Evolutionary conservation across 2,888 invertebrate species (phyloP).

Genomic region (Lypha dubia): DNA sequence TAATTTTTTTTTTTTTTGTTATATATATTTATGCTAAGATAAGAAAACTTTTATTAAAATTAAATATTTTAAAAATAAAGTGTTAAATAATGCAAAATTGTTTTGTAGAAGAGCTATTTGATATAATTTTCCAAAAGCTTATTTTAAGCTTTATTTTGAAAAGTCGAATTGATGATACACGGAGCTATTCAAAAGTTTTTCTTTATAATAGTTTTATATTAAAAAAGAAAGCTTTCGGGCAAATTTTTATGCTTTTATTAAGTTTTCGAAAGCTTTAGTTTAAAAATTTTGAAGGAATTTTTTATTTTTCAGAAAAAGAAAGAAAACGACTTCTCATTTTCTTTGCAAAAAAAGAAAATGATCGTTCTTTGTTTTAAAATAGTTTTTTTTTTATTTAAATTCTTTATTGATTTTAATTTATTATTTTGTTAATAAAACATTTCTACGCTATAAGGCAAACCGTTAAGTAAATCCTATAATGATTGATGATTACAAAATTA

Average conservation of each 20-base stretch:
- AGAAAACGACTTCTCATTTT: slow-evolving; percentile 19
- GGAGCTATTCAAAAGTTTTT: too few species aligned
- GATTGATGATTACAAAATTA: slow-evolving; percentile 67
- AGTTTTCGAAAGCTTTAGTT: slow-evolving; percentile 21
- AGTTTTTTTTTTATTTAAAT: slow-evolving; percentile 27
- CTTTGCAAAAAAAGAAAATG: too few species aligned
- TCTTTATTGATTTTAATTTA: slow-evolving; percentile 28
- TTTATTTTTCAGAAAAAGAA: slow-evolving; percentile 17
- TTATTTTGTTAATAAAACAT: slow-evolving; percentile 60
- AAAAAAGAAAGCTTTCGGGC: too few species aligned
- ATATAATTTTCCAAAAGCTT: not conserved
- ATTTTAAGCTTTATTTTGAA: slow-evolving; percentile 13
- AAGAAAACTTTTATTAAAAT: slow-evolving; percentile 44
- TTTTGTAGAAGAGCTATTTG: slow-evolving; percentile 20
- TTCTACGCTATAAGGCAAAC: slow-evolving; percentile 72
- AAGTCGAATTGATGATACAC: slow-evolving; percentile 3
- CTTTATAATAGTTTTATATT: too few species aligned
- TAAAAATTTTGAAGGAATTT: slow-evolving; percentile 11
- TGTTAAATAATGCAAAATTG: slow-evolving; percentile 66
- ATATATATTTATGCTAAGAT: too few species aligned
- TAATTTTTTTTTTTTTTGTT: slow-evolving; percentile 52
- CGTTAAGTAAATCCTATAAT: slow-evolving; percentile 68
- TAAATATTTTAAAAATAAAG: slow-evolving; percentile 54
- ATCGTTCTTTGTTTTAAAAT: slow-evolving; percentile 38
- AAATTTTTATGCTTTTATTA: not conserved